phyloP scores from a whole-genome alignment of 1,140 invertebrate species.

The Pollicipes pollicipes region DNA sequence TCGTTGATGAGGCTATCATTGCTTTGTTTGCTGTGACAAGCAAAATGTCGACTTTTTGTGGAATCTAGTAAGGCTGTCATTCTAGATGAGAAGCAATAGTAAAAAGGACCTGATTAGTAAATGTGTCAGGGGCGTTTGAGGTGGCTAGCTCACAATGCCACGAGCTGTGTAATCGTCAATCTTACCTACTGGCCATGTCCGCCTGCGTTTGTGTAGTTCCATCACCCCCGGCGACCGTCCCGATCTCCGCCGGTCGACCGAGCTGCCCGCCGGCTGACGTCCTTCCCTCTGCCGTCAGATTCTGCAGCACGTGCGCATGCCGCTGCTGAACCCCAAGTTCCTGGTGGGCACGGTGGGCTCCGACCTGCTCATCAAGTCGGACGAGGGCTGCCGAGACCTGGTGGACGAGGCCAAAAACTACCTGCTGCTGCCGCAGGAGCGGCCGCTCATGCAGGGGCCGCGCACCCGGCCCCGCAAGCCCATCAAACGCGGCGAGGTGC shows the following conservation, averaged over 20 bases:
- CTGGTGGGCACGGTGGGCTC: conserved; percentile 92
- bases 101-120: no score
- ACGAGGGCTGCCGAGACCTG: conserved; percentile 87
- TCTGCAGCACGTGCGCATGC: conserved; percentile 87
- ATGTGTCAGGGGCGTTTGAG: no score
- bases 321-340: conserved; percentile 89
- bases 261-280: neutral
- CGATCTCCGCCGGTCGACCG: conserved; percentile 7
- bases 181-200: conserved; percentile 4
- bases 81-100: no score
- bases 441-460: conserved; percentile 90
- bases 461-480: conserved; percentile 81
- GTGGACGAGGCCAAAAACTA: conserved; percentile 99
- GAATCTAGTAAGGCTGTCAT: no score
- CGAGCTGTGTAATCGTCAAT: no score
- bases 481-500: conserved; percentile 77
- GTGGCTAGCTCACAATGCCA: no score
- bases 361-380: conserved; percentile 82
- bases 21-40: no score
- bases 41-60: no score
- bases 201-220: conserved; percentile 6
- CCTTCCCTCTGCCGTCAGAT: conserved; percentile 37
- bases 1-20: no score
- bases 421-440: conserved; percentile 82
- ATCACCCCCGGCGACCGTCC: no score